Base-by-base conservation (phyloP, 2,888 invertebrate genomes). In the Spisula subtruncata region DNA sequence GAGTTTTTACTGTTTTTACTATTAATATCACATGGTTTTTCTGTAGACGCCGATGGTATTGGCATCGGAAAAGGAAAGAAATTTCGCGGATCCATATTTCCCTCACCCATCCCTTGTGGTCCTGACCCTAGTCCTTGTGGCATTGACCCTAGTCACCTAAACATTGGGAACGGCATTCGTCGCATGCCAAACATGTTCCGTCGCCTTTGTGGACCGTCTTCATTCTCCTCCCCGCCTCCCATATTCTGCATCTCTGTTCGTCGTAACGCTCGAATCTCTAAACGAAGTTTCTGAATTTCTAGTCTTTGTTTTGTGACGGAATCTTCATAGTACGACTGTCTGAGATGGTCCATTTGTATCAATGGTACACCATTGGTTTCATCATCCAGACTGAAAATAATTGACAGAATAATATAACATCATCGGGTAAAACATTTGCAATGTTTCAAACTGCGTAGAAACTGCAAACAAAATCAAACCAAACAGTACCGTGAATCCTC, bases 191-290 rank as follows among this genome's bases (percentile, higher is more conserved):
- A 83, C 75, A 75, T 75, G 18, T 18, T 75, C 10, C 84, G 71
- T 5, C 60, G 60, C 20, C 18, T 14, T n/a, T 46, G 83, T 12
- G 46, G n/a, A n/a, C n/a, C 66, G 14, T 71, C 75, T 25, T 84
- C 84, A 16, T 84, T 83, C 14, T 83, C 83, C 20, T 60, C 20
- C 20, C 20, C 56, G n/a, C 56, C 56, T 12, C 10, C 14, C 71
- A 84, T 71, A 35, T 8, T 51, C 16, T 48, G 48, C 75, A 29
- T 48, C 51, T 84, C 84, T 0, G n/a, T 51, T 20, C 84, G 48
- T 18, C 51, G 48, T 14, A 84, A 75, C 48, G 71, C 84, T 84
- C 84, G 84, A 51, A 84, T 75, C 75, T 84, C 84, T 16, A 84
- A 51, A 10, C 71, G 66, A 0, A 84, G 25, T 46, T 84, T 84